Evolutionary conservation across 2,888 invertebrate genomes (phyloP).

Genomic region (Lottia gigantea): DNA sequence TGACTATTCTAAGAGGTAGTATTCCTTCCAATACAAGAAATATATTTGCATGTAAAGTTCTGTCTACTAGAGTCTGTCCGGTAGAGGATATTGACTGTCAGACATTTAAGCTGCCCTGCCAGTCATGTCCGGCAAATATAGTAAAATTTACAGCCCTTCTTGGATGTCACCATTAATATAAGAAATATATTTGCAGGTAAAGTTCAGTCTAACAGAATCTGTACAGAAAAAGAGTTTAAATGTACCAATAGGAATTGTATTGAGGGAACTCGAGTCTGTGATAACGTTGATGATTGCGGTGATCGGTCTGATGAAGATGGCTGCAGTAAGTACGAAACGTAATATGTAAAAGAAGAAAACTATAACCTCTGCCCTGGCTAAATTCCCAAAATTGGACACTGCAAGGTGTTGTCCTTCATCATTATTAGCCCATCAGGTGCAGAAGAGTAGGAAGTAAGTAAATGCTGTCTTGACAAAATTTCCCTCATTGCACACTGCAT

Average conservation of each 20-base stretch:
- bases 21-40: no score
- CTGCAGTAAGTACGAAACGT: constrained; percentile 81
- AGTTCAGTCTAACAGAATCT: constrained; percentile 70
- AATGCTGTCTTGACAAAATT: not conserved
- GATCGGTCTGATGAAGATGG: constrained; percentile 72
- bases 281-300: constrained; percentile 59
- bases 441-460: not conserved
- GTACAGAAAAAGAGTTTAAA: constrained; percentile 79
- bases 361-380: no score
- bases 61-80: no score
- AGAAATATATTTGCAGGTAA: constrained; percentile 32
- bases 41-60: no score
- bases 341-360: no score
- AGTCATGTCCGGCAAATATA: no score
- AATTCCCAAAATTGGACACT: not conserved
- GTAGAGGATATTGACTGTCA: no score
- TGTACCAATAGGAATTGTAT: constrained; percentile 77
- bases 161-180: no score
- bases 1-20: no score
- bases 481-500: no score
- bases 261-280: constrained; percentile 50
- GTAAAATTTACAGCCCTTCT: no score
- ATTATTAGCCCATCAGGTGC: not conserved
- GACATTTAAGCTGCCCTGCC: no score
- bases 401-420: not conserved